phyloP scores from a whole-genome alignment of 2,113 vertebrate genomes.

The Pedetes capensis region DNA sequence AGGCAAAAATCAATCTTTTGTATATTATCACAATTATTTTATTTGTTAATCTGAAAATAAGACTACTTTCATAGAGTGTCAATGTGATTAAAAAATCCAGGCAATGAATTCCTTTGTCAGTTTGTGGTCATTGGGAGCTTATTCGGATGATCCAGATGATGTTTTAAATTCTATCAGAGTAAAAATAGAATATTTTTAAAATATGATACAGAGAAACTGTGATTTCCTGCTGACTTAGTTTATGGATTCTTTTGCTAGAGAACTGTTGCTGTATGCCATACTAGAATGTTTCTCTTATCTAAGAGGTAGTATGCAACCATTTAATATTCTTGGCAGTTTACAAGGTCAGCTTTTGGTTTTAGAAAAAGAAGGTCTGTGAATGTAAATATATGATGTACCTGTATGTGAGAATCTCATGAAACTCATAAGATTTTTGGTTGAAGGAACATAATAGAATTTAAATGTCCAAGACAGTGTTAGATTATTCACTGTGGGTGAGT shows the following conservation, averaged over 20 bases:
- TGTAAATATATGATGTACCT: neutral
- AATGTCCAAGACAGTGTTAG: neutral
- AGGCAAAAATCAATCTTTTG: neutral
- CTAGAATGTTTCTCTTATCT: neutral
- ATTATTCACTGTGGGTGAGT: neutral
- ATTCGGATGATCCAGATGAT: neutral
- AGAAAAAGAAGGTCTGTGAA: neutral
- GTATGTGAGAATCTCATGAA: neutral
- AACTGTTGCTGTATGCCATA: neutral
- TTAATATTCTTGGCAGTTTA: neutral
- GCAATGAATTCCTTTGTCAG: neutral
- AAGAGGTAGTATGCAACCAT: neutral
- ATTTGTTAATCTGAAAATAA: neutral
- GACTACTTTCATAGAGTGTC: neutral
- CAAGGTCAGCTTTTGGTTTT: neutral
- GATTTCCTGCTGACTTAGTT: neutral
- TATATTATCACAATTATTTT: neutral
- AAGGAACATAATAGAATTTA: neutral
- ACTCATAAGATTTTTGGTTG: neutral
- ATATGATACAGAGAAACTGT: neutral
- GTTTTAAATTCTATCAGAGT: neutral
- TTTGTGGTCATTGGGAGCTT: neutral
- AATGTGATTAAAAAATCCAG: neutral
- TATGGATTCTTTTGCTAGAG: neutral
- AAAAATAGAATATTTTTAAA: neutral